Evolutionary conservation across 2,113 vertebrate genomes (phyloP).

Genomic region (Actinemys pallida): DNA sequence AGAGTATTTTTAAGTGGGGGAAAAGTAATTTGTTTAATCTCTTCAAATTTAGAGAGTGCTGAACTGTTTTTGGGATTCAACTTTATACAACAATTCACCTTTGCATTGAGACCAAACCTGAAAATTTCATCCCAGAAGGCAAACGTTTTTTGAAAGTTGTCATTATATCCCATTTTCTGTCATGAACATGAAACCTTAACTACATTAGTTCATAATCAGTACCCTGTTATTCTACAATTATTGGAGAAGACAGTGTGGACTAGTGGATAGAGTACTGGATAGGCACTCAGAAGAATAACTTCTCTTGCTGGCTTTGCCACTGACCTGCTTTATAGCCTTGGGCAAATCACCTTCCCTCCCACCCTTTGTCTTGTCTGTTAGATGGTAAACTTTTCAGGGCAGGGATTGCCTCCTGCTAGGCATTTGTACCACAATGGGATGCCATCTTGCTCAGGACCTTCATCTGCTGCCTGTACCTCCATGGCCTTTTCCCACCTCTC

Average conservation of each 20-base stretch:
- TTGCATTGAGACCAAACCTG: not conserved
- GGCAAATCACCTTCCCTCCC: not conserved
- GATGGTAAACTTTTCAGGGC: not conserved
- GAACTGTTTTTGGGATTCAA: not conserved
- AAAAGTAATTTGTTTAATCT: not conserved
- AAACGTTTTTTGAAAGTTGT: not conserved
- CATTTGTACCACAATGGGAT: no score
- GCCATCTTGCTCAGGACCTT: no score
- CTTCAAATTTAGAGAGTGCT: not conserved
- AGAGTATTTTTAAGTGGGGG: not conserved
- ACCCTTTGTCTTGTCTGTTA: not conserved
- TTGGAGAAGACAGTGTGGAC: not conserved
- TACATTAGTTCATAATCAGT: not conserved
- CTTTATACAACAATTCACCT: not conserved
- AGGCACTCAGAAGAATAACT: not conserved
- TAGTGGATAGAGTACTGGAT: not conserved
- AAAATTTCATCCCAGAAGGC: not conserved
- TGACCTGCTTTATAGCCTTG: not conserved
- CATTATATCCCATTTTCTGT: no score
- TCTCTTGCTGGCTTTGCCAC: fast-evolving
- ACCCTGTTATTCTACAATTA: not conserved
- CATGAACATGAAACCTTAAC: not conserved
- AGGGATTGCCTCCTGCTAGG: not conserved
- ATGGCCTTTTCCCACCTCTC: no score
- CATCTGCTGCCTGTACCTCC: no score